Conservation (phyloP, 2,888 invertebrate species). For the Athrips mouffetella region DNA sequence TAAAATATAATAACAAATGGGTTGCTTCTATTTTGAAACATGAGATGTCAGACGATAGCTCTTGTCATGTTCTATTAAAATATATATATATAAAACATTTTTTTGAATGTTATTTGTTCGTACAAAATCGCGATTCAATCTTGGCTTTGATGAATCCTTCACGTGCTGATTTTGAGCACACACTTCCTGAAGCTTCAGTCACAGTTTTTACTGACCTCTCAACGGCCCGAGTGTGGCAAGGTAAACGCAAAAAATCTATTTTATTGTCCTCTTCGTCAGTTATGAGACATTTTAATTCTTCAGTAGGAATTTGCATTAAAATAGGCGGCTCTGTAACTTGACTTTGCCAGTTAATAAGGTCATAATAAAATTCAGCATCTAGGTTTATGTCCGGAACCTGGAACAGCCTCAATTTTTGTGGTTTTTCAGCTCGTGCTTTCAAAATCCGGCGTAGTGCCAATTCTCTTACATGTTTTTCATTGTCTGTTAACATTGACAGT, state of each 20-base stretch:
- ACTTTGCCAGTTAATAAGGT: slow-evolving; percentile 23
- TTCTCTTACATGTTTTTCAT: not conserved
- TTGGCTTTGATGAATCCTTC: slow-evolving; percentile 19
- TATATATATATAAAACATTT: too few relatives aligned
- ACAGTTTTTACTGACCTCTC: slow-evolving; percentile 25
- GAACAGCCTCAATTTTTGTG: slow-evolving; percentile 15
- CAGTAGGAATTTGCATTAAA: not conserved
- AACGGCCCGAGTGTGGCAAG: slow-evolving; percentile 26
- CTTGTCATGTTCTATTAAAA: too few relatives aligned
- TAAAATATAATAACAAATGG: too few relatives aligned
- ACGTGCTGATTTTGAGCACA: slow-evolving; percentile 13
- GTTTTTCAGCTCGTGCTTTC: not conserved
- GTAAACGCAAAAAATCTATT: slow-evolving; percentile 22
- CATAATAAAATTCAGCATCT: slow-evolving; percentile 21
- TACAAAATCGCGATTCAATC: slow-evolving; percentile 22
- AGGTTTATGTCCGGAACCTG: slow-evolving; percentile 20
- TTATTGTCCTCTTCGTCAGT: not conserved
- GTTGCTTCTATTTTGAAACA: too few relatives aligned
- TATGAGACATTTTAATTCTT: not conserved
- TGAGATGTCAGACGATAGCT: too few relatives aligned
- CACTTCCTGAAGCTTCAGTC: slow-evolving; percentile 21
- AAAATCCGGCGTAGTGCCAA: not conserved
- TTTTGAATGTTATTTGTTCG: too few relatives aligned
- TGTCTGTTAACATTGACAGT: too few relatives aligned
- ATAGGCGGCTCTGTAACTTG: not conserved